Evolutionary conservation across 2,888 invertebrate genomes (phyloP).

Genomic region (Acanthoscelides obtectus): DNA sequence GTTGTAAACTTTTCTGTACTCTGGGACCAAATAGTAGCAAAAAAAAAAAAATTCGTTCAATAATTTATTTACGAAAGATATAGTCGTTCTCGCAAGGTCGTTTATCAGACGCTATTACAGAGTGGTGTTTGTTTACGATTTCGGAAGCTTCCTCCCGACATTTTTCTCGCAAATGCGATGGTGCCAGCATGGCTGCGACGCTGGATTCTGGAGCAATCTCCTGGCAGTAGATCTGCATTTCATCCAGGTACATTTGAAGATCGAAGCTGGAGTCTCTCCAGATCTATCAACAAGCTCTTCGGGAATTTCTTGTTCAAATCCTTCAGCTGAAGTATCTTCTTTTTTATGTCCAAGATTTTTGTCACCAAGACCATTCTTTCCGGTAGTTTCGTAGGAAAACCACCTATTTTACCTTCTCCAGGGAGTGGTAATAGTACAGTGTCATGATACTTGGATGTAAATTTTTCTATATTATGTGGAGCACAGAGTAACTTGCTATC

Average conservation of each 20-base stretch:
- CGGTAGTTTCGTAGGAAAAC: constrained; percentile 79
- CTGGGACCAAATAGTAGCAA: too few species aligned
- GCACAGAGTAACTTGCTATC: too few species aligned
- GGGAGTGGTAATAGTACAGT: constrained; percentile 25
- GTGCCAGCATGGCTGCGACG: constrained; percentile 80
- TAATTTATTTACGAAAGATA: constrained; percentile 22
- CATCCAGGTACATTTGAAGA: constrained; percentile 78
- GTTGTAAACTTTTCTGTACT: too few species aligned
- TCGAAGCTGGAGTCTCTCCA: constrained; percentile 91
- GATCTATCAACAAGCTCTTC: constrained; percentile 79
- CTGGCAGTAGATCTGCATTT: constrained; percentile 74
- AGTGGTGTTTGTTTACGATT: constrained; percentile 71
- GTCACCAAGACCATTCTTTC: constrained; percentile 83
- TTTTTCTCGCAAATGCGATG: constrained; percentile 81
- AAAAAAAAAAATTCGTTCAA: too few species aligned
- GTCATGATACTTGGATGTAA: too few species aligned
- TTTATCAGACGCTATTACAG: constrained; percentile 55
- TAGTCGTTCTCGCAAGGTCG: constrained; percentile 50
- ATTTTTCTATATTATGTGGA: too few species aligned
- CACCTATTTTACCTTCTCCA: constrained; percentile 61
- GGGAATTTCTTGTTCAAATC: constrained; percentile 90
- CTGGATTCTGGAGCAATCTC: constrained; percentile 86
- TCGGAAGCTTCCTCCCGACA: constrained; percentile 80
- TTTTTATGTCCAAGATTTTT: constrained; percentile 79
- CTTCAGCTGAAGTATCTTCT: constrained; percentile 73